Base-by-base conservation (phyloP, 2,797 vertebrate species). In the Periparus ater region DNA sequence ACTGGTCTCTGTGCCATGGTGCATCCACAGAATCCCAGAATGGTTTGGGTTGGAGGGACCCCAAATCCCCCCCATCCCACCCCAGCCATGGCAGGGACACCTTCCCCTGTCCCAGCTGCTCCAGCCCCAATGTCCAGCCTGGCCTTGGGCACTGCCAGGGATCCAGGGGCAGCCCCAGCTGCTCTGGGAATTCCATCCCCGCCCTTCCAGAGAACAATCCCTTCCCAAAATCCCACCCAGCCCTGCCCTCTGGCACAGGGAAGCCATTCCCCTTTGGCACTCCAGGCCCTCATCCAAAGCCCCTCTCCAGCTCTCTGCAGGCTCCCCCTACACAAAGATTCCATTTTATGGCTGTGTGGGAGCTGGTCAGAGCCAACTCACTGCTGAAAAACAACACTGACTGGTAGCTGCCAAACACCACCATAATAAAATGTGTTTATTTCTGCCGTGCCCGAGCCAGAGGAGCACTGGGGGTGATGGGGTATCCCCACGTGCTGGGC, bases 21-120 rank as follows among this genome's bases (percentile, higher is more conserved):
- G n/a, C 1, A 27, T 13, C 40, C 51, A 57, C 1, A 16, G 27
- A 36, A 55, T 30, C 26, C 23, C 32, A 42, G 32, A 0, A 3
- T 30, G 60, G 60, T 21, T 62, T 62, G 65, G 57, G 9, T 7
- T 1, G 17, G 3, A 76, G 14, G 9, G 13, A 70, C 4, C 17
- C 0, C 0, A 47, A n/a, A 61, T 2, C 5, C 8, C 54, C 7
- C 0, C 53, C 38, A 16, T 3, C 2, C 38, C 38, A 12, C 6
- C 53, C 68, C 54, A 14, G 36, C 71, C 62, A 45, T 19, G 45
- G 45, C 72, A 78, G 58, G 58, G 67, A 72, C 58, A 17, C 13
- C 58, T 79, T 3, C 75, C 75, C 38, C 27, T 51, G 30, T 25
- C 11, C 76, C 67, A 73, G 51, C 10, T 44, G 57, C 25, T 57